phyloP scores from a whole-genome alignment of 2,113 vertebrate genomes.

The Pituophis catenifer region DNA sequence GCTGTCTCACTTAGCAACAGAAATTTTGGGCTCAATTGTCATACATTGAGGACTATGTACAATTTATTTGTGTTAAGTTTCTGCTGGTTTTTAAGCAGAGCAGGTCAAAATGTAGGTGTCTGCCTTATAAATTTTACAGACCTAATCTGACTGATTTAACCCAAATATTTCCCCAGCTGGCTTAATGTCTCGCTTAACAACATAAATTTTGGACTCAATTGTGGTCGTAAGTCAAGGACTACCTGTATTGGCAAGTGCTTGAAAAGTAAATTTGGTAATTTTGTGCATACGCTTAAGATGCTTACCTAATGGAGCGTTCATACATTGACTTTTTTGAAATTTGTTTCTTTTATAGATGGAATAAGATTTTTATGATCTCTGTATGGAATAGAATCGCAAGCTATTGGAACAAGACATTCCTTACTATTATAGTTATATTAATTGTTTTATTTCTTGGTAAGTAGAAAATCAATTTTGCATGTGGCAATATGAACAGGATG shows the following conservation, averaged over 20 bases:
- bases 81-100: neutral
- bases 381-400: constrained; percentile 85
- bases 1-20: too few relatives aligned
- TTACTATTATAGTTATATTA: constrained; percentile 89
- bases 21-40: too few relatives aligned
- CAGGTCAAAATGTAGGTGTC: neutral
- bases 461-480: constrained; percentile 48
- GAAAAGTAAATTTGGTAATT: constrained; percentile 1
- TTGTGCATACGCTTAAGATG: neutral
- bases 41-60: too few relatives aligned
- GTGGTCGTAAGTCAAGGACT: too few relatives aligned
- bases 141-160: neutral
- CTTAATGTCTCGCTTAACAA: neutral
- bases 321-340: constrained; percentile 30
- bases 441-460: constrained; percentile 92
- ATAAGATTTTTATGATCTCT: constrained; percentile 81
- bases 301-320: neutral
- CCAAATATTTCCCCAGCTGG: neutral
- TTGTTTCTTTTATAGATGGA: constrained; percentile 82
- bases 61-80: neutral
- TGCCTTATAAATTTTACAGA: neutral
- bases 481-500: neutral
- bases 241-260: constrained; percentile 6
- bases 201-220: too few relatives aligned
- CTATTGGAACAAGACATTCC: constrained; percentile 91